Conservation (phyloP, 2,888 invertebrate genomes). For the Halictus quadricinctus region DNA sequence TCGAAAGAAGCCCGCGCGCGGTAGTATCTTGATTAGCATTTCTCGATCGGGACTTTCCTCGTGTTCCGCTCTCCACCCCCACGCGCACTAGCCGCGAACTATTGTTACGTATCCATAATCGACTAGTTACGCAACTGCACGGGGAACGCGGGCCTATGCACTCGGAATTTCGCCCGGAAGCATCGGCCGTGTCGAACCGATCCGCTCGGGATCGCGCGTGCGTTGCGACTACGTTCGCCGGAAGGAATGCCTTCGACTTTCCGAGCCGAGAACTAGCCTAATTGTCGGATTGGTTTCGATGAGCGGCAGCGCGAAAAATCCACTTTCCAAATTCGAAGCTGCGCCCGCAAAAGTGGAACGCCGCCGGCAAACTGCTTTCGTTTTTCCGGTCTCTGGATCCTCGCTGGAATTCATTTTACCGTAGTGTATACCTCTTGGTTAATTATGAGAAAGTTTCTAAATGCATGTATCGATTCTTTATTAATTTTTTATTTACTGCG, state of each 20-base stretch:
- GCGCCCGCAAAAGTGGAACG: constrained; percentile 1
- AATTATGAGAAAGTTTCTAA: neutral
- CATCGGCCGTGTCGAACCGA: constrained; percentile 37
- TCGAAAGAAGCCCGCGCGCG: neutral
- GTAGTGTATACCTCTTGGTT: neutral
- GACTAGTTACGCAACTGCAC: constrained; percentile 40
- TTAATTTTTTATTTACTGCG: neutral
- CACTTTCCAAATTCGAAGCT: constrained; percentile 8
- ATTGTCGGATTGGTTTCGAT: neutral
- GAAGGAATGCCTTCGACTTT: constrained; percentile 17
- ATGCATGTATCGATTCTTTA: too few relatives aligned
- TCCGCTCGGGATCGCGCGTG: constrained; percentile 23
- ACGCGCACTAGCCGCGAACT: neutral
- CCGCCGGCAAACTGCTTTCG: neutral
- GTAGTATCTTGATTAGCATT: constrained; percentile 31
- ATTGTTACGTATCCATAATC: constrained; percentile 52
- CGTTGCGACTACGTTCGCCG: constrained; percentile 16
- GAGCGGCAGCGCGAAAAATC: neutral
- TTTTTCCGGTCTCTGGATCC: neutral
- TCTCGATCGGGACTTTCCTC: constrained; percentile 31
- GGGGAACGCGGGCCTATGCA: neutral
- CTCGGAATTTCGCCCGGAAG: constrained; percentile 49
- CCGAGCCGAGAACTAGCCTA: neutral
- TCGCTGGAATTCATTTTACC: neutral
- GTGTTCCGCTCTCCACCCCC: neutral